Evolutionary conservation across 2,888 invertebrate genomes (phyloP).

Genomic region (Tinea trinotella): DNA sequence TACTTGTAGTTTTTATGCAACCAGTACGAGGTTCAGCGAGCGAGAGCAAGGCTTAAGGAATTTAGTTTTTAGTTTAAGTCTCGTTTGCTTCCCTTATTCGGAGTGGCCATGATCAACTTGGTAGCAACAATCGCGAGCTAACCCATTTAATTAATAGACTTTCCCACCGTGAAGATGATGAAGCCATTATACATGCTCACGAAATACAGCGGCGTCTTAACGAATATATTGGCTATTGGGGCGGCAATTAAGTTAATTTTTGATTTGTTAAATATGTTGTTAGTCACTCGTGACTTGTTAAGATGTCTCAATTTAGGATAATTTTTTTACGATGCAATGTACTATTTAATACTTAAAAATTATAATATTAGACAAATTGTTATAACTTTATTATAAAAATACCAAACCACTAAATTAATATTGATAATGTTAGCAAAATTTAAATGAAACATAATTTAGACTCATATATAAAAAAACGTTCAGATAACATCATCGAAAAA

Average conservation of each 20-base stretch:
- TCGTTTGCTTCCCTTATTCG: conserved; percentile 41
- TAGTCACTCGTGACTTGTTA: neutral
- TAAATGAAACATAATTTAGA: no score
- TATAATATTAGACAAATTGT: no score
- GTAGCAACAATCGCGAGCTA: conserved; percentile 27
- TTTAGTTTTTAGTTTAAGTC: conserved; percentile 50
- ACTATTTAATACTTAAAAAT: no score
- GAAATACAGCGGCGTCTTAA: conserved; percentile 38
- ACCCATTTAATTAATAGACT: conserved; percentile 44
- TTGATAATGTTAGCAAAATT: no score
- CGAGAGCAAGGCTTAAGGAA: conserved; percentile 30
- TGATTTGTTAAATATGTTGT: neutral
- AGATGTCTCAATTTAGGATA: neutral
- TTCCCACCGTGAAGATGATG: conserved; percentile 39
- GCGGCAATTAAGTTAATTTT: conserved; percentile 24
- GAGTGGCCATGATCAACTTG: conserved; percentile 24
- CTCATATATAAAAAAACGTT: no score
- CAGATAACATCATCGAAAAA: no score
- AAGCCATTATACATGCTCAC: conserved; percentile 53
- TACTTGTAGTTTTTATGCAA: conserved; percentile 15
- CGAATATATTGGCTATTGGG: conserved; percentile 24
- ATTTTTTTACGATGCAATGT: no score
- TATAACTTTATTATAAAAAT: no score
- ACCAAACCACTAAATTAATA: no score
- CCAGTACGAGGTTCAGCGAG: conserved; percentile 12